Base-by-base conservation (phyloP, 2,113 vertebrate species). In the Scomber scombrus region DNA sequence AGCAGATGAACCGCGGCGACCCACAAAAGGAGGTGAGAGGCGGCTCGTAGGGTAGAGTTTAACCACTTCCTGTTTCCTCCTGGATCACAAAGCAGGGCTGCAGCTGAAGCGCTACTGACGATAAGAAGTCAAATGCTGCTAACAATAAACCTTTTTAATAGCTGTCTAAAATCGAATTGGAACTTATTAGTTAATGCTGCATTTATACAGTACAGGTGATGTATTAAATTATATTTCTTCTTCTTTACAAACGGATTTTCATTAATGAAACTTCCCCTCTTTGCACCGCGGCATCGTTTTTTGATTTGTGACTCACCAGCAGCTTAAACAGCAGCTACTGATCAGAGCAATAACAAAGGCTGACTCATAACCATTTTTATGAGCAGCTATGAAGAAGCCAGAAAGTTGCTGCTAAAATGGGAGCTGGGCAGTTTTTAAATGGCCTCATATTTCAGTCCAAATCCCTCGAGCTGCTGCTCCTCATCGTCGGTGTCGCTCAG, bases 1-100 rank as follows among this genome's bases (percentile, higher is more conserved):
- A 99, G 88, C 96, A 96, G 94, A 98, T 99, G 96, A 94, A 96
- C 1, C 95, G 96, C 23, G 97, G 97, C 21, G 98, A 99, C 85
- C 95, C 97, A 0, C 97, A 97, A 91, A 99, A 98, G 93, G 98
- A 99, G 82, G 98, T 98, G 85, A 91, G 85, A 91, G 91, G 45
- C 11, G 0, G 7, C 43, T 19, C 15, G 57, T 3, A 34, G 5
- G 34, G 5, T 34, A 1, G 31, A 34, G 4, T 9, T 26, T 56
- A 3, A 52, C 16, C 12, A 14, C 9, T 40, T 21, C 46, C 56
- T 51, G 5, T 61, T n/a, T 64, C 10, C 19, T 19, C 9, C 7
- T 1, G 18, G 18, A 52, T 50, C 4, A 18, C 3, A 4, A 60
- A 40, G 34, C 31, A 34, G 7, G 7, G 31, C 31, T 34, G 31